Conservation (phyloP, 2,797 vertebrate species). For the Artibeus jamaicensis region DNA sequence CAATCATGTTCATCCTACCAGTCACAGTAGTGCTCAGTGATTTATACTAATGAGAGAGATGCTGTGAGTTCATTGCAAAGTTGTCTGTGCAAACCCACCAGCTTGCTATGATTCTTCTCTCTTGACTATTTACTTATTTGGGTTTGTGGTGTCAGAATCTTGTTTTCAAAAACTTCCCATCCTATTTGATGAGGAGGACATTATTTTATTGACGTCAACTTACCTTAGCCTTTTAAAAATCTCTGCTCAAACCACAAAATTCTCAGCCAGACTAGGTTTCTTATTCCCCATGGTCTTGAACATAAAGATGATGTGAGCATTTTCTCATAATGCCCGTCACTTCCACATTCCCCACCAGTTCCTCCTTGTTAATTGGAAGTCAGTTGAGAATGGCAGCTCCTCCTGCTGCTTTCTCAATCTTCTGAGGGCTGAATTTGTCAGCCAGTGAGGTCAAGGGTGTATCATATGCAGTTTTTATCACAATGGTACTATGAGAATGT, state of each 20-base stretch:
- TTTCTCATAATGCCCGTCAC: background rate
- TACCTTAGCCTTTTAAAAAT: background rate
- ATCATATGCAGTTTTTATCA: background rate
- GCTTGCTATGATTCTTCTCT: background rate
- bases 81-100: background rate
- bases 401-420: background rate
- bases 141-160: background rate
- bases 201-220: background rate
- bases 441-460: background rate
- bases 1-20: background rate
- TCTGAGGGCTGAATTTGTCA: background rate
- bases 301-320: background rate
- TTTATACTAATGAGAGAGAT: background rate
- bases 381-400: background rate
- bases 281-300: rapidly evolving
- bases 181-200: background rate
- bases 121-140: background rate
- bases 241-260: background rate
- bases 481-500: background rate
- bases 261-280: background rate
- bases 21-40: background rate
- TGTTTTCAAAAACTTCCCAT: background rate
- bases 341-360: background rate
- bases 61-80: background rate
- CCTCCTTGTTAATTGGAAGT: constrained; percentile 27